Base-by-base conservation (phyloP, 2,888 invertebrate species). In the Venustoraphidia nigricollis region DNA sequence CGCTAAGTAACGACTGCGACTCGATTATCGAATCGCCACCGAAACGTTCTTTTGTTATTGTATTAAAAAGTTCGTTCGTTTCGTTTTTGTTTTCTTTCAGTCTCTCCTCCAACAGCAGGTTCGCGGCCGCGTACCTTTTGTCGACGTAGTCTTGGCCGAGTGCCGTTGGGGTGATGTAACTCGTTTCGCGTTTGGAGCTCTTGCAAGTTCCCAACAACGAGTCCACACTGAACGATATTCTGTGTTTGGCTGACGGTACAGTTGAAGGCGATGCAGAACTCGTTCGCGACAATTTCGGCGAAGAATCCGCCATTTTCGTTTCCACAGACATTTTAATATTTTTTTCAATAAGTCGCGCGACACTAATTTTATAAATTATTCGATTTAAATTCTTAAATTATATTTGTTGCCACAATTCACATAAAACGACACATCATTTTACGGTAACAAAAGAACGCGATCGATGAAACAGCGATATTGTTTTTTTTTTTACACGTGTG, bases 141-240 rank as follows among this genome's bases (percentile, higher is more conserved):
- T 54, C 54, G 38, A 53, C 44, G 36, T 50, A 48, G 8, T 54
- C 54, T 34, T 53, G 53, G 10, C 46, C 44, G 8, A 43, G 44
- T 1, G 53, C 41, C 8, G 34, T 40, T 41, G 36, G 38, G 53
- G 49, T 53, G 56, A 47, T 36, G 56, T 57, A 27, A 27, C 27
- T 27, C 5, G 6, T 6, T 41, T 41, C 40, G 42, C 35, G 10
- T 10, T 35, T 53, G 36, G 46, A 44, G 11, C 13, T 44, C 34
- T 27, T 45, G 9, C 38, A 37, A n/a, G 57, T 68, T 61, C 55
- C 67, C 36, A 83, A 62, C 17, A 83, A 60, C 0, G 82, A 74
- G 64, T 83, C 83, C 44, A 83, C 82, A 66, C 82, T 83, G 64
- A 83, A 83, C 52, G 81, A 81, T 60, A 83, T 82, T 57, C 81